Evolutionary conservation across 2,888 invertebrate genomes (phyloP).

Genomic region (Leucania comma): DNA sequence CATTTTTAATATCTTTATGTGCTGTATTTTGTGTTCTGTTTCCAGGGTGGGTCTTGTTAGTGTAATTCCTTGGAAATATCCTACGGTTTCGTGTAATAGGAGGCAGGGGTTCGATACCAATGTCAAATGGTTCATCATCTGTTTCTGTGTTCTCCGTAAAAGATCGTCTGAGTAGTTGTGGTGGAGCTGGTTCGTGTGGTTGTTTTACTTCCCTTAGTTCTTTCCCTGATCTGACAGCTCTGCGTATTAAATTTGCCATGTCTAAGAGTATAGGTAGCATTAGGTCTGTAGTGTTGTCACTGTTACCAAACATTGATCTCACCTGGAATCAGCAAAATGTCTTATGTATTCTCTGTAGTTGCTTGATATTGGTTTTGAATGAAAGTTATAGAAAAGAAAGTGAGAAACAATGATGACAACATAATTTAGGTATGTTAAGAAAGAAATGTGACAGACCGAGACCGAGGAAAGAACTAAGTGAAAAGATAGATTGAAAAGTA

Average conservation of each 20-base stretch:
- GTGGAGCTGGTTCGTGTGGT: constrained; percentile 69
- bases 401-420: constrained; percentile 24
- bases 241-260: constrained; percentile 92
- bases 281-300: constrained; percentile 89
- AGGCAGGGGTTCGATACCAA: constrained; percentile 68
- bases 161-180: constrained; percentile 81
- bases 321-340: constrained; percentile 84
- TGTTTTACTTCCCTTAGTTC: constrained; percentile 78
- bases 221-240: constrained; percentile 85
- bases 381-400: constrained; percentile 11
- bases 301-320: constrained; percentile 91
- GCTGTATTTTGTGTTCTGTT: constrained; percentile 66
- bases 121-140: constrained; percentile 80
- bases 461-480: constrained; percentile 56
- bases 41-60: constrained; percentile 65
- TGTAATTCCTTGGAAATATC: constrained; percentile 72
- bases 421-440: constrained; percentile 4
- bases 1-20: constrained; percentile 59
- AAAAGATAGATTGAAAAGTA: constrained; percentile 16
- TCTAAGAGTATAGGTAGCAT: constrained; percentile 92
- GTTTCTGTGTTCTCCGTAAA: constrained; percentile 78
- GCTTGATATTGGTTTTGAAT: constrained; percentile 10
- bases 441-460: constrained; percentile 18
- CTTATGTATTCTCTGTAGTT: constrained; percentile 41
- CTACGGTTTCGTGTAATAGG: constrained; percentile 69